Evolutionary conservation across 2,113 vertebrate genomes (phyloP).

Genomic region (Dolichotis patagonum): DNA sequence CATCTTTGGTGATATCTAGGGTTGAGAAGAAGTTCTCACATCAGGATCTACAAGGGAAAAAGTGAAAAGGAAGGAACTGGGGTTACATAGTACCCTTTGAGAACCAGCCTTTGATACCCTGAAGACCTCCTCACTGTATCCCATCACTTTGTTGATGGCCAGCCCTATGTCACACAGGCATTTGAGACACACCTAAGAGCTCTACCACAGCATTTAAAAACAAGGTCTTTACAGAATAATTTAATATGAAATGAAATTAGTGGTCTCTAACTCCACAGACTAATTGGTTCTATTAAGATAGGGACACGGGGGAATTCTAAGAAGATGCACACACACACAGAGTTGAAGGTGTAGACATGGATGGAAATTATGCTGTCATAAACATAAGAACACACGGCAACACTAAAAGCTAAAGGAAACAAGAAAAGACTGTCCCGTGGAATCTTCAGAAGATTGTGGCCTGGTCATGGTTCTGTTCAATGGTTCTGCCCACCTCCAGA

Average conservation of each 20-base stretch:
- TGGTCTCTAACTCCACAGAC: neutral
- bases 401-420: neutral
- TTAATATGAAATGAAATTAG: neutral
- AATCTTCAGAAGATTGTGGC: neutral
- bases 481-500: neutral
- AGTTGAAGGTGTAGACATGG: neutral
- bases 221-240: neutral
- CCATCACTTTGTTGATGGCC: neutral
- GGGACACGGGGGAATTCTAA: neutral
- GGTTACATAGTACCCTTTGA: neutral
- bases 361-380: too few species aligned
- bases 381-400: neutral
- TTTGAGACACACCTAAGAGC: fast-evolving
- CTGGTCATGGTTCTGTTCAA: neutral
- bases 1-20: neutral
- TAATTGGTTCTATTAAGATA: neutral
- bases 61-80: neutral
- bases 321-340: neutral
- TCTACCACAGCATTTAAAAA: too few species aligned
- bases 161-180: neutral
- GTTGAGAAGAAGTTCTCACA: neutral
- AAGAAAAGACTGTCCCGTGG: neutral
- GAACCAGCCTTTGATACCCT: neutral
- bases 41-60: too few species aligned
- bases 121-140: neutral